Evolutionary conservation across 2,113 vertebrate species (phyloP), one percentile per base, ranked within the genome.

Genomic region (Aptenodytes patagonicus): DNA sequence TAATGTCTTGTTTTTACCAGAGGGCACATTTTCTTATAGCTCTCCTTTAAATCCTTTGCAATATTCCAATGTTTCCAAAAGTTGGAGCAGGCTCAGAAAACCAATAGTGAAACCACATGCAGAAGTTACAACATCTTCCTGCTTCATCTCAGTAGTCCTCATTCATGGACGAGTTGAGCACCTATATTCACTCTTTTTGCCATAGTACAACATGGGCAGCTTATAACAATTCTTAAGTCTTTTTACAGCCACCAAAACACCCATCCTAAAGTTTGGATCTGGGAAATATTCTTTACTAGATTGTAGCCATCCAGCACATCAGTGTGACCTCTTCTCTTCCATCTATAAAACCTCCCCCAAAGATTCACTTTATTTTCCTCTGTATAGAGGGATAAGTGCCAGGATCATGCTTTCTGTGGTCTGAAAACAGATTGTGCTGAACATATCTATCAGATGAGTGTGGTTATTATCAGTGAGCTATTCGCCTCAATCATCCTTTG

Each of bases 401-500:
- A 73, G 34, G 14, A 57, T 69, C 34, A 70, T 77, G 9, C 15
- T 77, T 94, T 66, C 44, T 5, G 2, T 46, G 25, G 10, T 70
- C 52, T 85, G 55, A 91, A 73, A 87, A 32, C 52, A 89, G 31
- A 66, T 26, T 49, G 7, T 24, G 31, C 42, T 87, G 72, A 58
- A 70, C 2, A 2, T 54, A 31, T 32, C 25, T 17, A 9, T 36
- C 40, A 87, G 28, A 29, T 84, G n/a, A 54, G 19, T 0, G 0
- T 2, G 3, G 24, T 54, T 73, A 1, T 0, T 24, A 81, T 57
- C 76, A 83, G 49, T 0, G 0, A 81, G 31, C 40, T 57, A 38
- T 15, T 61, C 7, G 3, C 17, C 13, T 66, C 11, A 6, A 22
- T 51, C 42, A 64, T 36, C 4, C 6, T 87, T 83, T 26, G 42